phyloP scores from a whole-genome alignment of 2,888 invertebrate species.

The Tupiocoris notatus region DNA sequence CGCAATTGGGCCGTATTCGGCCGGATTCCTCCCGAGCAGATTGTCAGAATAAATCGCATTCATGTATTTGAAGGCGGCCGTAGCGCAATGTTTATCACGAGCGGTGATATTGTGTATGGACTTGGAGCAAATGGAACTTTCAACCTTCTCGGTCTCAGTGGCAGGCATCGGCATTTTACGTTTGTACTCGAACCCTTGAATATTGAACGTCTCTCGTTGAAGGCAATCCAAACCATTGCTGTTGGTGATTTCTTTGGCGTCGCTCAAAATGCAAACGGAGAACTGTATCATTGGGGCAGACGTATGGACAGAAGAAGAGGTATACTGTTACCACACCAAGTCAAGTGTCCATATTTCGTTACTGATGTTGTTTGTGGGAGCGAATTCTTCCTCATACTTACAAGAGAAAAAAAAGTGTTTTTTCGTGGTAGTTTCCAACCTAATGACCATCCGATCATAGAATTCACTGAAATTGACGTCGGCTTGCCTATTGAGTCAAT shows the following conservation, averaged over 20 bases:
- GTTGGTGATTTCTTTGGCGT: constrained; percentile 32
- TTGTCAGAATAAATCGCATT: constrained; percentile 18
- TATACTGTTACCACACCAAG: constrained; percentile 21
- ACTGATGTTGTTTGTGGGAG: constrained; percentile 16
- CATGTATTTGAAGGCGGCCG: constrained; percentile 34
- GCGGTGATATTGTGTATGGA: constrained; percentile 19
- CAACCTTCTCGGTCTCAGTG: constrained; percentile 30
- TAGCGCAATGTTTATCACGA: constrained; percentile 20
- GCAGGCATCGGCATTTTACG: constrained; percentile 1
- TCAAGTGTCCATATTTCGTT: constrained; percentile 31
- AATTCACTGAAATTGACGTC: constrained; percentile 17
- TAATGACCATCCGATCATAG: constrained; percentile 15
- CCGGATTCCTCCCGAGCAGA: constrained; percentile 19
- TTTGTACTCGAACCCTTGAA: constrained; percentile 12
- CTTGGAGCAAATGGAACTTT: constrained; percentile 9
- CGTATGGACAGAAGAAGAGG: constrained; percentile 32
- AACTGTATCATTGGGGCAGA: constrained; percentile 36
- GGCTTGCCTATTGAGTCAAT: background rate
- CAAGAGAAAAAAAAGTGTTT: constrained; percentile 21
- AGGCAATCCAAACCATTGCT: constrained; percentile 12
- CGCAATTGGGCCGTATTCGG: constrained; percentile 28
- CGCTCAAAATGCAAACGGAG: constrained; percentile 15
- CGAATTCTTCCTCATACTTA: constrained; percentile 28
- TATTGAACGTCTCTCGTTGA: constrained; percentile 18
- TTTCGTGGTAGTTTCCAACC: constrained; percentile 27